These are phyloP conservation scores for Drosophila repletoides DNA, from an alignment of 1,140 invertebrate species.

Conservation along the genomic window DNA sequence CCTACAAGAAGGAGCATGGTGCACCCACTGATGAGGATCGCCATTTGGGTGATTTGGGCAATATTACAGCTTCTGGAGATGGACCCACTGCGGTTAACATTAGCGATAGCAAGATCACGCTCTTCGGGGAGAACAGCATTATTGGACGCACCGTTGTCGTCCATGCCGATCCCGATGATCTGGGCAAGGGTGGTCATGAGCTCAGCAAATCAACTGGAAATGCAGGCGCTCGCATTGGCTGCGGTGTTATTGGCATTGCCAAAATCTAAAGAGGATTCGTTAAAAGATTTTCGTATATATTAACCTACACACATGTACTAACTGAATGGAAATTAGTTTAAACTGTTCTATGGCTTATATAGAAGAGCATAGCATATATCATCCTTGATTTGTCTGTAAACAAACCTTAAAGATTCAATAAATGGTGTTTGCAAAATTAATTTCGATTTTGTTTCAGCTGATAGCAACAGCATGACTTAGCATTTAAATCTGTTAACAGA, in stretches of 20 bases:
- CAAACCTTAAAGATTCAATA: conserved; percentile 56
- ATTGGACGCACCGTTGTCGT: conserved; percentile 95
- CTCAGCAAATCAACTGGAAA: conserved; percentile 98
- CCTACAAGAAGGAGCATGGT: conserved; percentile 92
- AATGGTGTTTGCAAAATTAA: conserved; percentile 59
- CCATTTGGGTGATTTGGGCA: conserved; percentile 97
- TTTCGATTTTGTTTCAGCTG: too few species aligned
- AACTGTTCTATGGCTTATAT: conserved; percentile 27
- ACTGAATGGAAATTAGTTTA: conserved; percentile 3
- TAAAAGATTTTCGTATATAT: conserved; percentile 1
- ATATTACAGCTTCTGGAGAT: conserved; percentile 88
- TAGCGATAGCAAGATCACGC: conserved; percentile 88
- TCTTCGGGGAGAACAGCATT: conserved; percentile 90
- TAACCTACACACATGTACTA: conserved; percentile 6
- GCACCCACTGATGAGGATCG: conserved; percentile 88
- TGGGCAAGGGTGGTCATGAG: conserved; percentile 96
- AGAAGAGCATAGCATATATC: conserved; percentile 16
- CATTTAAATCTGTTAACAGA: too few species aligned
- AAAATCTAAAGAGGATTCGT: conserved; percentile 55
- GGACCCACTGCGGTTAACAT: conserved; percentile 90
- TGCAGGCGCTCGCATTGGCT: conserved; percentile 96
- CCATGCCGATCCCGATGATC: conserved; percentile 97
- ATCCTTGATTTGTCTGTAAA: conserved; percentile 49
- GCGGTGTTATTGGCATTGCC: conserved; percentile 96
- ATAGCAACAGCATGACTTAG: too few species aligned